Conservation (phyloP, 2,888 invertebrate species). For the Sarcophaga subvicina region DNA sequence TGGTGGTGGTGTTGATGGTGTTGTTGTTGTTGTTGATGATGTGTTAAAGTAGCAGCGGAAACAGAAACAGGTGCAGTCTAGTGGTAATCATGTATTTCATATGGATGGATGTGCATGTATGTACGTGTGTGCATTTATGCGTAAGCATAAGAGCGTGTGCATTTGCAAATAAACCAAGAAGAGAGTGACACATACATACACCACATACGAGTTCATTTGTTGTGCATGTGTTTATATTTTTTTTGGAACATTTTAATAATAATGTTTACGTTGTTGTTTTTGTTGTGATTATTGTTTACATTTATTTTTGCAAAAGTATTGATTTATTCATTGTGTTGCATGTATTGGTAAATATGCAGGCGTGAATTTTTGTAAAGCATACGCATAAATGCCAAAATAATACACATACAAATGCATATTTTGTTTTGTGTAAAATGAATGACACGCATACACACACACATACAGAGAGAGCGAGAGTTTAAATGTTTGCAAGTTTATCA, state of each 20-base stretch:
- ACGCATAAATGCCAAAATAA: neutral
- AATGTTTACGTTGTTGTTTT: too few species aligned
- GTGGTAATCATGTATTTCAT: constrained; percentile 54
- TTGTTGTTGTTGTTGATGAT: constrained; percentile 79
- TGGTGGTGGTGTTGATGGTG: constrained; percentile 71
- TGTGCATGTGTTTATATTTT: too few species aligned
- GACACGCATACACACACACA: constrained; percentile 2
- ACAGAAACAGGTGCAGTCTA: constrained; percentile 80
- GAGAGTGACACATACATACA: neutral
- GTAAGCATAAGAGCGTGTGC: constrained; percentile 3
- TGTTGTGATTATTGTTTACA: neutral
- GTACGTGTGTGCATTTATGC: constrained; percentile 24
- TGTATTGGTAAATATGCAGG: constrained; percentile 47
- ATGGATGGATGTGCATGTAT: constrained; percentile 57
- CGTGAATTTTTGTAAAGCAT: constrained; percentile 3
- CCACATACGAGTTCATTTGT: too few species aligned
- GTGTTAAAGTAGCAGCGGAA: constrained; percentile 80
- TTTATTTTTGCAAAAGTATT: neutral
- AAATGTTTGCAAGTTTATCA: too few species aligned
- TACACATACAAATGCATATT: neutral
- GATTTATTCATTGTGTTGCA: neutral
- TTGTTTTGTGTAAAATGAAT: neutral
- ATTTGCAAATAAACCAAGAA: neutral
- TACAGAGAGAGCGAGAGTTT: neutral
- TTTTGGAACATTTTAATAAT: too few species aligned